Percentiles rank a stretch among this genome's conserved stretches.
Conservation (phyloP, 1,140 invertebrate genomes). For the Megalonaias nervosa region DNA sequence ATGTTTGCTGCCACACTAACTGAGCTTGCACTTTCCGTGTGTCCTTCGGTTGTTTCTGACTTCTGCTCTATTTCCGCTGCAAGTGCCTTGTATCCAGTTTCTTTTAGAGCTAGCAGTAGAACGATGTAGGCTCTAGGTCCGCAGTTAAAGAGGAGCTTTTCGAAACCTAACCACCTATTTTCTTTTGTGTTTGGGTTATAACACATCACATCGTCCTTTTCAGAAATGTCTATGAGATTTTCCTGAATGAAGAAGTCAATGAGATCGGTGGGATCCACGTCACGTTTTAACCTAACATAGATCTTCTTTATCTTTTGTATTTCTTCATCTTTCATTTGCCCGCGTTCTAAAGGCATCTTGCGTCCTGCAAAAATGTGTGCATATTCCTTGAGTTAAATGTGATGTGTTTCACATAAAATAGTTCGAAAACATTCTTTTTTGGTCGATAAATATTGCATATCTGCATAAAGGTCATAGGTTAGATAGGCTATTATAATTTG, state of each 20-base stretch:
- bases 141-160: conserved; percentile 21
- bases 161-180: conserved; percentile 27
- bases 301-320: conserved; percentile 24
- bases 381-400: too few relatives aligned
- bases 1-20: too few relatives aligned
- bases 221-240: conserved; percentile 27
- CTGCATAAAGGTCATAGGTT: too few relatives aligned
- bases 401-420: too few relatives aligned
- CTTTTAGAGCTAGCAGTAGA: conserved; percentile 12
- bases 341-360: not conserved
- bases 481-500: too few relatives aligned
- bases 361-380: too few relatives aligned
- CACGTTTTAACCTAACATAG: conserved; percentile 9
- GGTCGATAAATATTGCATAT: too few relatives aligned
- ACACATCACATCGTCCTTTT: conserved; percentile 17
- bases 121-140: conserved; percentile 18
- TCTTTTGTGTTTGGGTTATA: conserved; percentile 32
- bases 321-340: conserved; percentile 11
- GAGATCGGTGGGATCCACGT: conserved; percentile 32
- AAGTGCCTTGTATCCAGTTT: not conserved
- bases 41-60: too few relatives aligned
- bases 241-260: conserved; percentile 25
- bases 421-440: too few relatives aligned
- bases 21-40: too few relatives aligned
- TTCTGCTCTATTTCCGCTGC: too few relatives aligned